Evolutionary conservation across 2,113 vertebrate genomes (phyloP), one percentile per base, ranked within the genome.

Genomic region (Amphilophus citrinellus): DNA sequence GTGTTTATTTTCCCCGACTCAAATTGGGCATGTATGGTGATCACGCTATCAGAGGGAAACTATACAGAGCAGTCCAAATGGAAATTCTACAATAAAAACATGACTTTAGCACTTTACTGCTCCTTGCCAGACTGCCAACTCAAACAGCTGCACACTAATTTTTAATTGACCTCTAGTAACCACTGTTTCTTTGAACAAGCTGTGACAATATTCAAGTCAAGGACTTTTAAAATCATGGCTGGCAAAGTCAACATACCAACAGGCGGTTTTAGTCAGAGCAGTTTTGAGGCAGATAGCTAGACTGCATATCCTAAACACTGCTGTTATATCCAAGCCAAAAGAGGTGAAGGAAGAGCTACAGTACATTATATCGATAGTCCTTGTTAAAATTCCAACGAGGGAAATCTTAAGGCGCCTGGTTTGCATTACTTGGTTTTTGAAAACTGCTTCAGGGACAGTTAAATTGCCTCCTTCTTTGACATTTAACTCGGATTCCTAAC

Each of bases 1-100:
- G 42, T 78, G 91, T 91, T 93, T 94, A 92, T 93, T 93, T 91
- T 91, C 58, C 32, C 80, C 30, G 76, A 75, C 61, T 89, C 86
- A 82, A 92, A 92, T 86, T 84, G 76, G 77, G 83, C 87, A 84
- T 75, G 66, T 61, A 65, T 50, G 37, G 42, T 17, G 79, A 90
- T 90, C 88, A 92, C 63, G 89, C 90, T 84, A 93, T 94, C 89
- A 88, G 80, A 84, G 71, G 68, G 75, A 81, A 86, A 88, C 81
- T 76, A 9, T 62, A 39, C 61, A 59, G 62, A 87, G 75, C 82
- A 79, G 84, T 61, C 76, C 83, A 88, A 90, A 92, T 73, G 85
- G 86, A 93, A 92, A 84, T 59, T 79, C 82, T 82, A 63, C 77
- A 92, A 84, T 76, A 56, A 91, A 92, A 92, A 90, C 82, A 88